Percentiles rank a stretch among this genome's conserved stretches.
Conservation (phyloP, 2,113 vertebrate genomes). For the Neolamprologus brichardi region DNA sequence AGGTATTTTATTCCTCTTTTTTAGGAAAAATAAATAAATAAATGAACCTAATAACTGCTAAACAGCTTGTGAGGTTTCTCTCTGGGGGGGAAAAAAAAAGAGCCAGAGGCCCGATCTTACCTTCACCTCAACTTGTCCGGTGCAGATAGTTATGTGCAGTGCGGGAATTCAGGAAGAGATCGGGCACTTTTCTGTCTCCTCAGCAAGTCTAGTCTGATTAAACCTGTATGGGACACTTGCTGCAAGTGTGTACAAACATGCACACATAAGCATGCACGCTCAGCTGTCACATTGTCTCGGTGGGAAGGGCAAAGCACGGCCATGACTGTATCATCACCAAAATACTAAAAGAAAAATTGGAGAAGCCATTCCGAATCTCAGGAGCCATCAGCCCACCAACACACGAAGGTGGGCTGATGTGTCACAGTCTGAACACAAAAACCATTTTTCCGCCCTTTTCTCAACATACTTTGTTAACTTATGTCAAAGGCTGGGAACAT, state of each 20-base stretch:
- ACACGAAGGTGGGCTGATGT: not conserved
- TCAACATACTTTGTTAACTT: not conserved
- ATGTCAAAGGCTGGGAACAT: constrained; percentile 17
- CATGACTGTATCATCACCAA: not conserved
- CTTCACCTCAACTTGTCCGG: not conserved
- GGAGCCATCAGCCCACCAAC: not conserved
- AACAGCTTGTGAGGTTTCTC: not conserved
- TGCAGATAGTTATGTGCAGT: not conserved
- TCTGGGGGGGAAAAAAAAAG: fast-evolving
- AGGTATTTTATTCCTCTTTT: not conserved
- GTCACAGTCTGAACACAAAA: not conserved
- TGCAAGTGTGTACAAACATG: not conserved
- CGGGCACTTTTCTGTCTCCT: not conserved
- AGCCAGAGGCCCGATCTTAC: not conserved
- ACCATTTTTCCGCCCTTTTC: not conserved
- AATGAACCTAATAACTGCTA: not conserved
- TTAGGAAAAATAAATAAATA: not conserved
- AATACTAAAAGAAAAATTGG: not conserved
- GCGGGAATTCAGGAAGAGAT: constrained; percentile 12
- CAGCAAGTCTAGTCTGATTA: constrained; percentile 3
- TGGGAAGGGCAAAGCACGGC: not conserved
- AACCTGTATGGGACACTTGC: constrained; percentile 21
- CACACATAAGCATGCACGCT: not conserved
- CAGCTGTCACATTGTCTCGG: not conserved
- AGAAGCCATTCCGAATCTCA: not conserved